phyloP scores from a whole-genome alignment of 30 jellyfish, hydroid and myxozoan genomes.

The Catostylus mosaicus region DNA sequence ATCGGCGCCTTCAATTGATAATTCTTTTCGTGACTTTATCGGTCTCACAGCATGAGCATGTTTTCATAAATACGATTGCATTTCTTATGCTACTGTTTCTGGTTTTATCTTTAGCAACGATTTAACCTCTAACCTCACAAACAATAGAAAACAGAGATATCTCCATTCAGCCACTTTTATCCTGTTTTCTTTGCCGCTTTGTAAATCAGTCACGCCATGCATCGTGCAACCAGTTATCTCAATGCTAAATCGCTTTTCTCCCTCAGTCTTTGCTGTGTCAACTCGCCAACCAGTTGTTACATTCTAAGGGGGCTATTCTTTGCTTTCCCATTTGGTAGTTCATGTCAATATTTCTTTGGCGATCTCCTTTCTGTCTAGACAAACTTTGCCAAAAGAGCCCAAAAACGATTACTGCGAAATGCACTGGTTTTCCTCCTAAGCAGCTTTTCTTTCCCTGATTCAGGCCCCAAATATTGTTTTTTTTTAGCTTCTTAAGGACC shows the following conservation, averaged over 20 bases:
- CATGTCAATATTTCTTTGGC: too few species aligned
- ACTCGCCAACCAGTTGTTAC: too few species aligned
- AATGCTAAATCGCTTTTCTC: not conserved
- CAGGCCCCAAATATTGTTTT: too few species aligned
- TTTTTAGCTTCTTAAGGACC: too few species aligned
- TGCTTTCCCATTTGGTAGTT: too few species aligned
- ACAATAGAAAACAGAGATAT: constrained; percentile 43
- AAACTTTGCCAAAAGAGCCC: too few species aligned
- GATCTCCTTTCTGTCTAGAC: too few species aligned
- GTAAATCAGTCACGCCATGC: constrained; percentile 61
- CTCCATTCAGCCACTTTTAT: constrained; percentile 30
- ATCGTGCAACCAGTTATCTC: constrained; percentile 8
- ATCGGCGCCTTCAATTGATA: constrained; percentile 35
- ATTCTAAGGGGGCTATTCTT: too few species aligned
- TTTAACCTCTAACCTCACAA: constrained; percentile 64
- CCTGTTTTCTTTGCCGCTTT: constrained; percentile 57
- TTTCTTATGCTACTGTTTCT: constrained; percentile 64
- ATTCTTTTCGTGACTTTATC: constrained; percentile 28
- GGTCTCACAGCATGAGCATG: constrained; percentile 23
- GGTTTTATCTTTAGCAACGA: constrained; percentile 56
- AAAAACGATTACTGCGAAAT: too few species aligned
- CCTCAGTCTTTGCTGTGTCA: not conserved
- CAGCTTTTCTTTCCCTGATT: too few species aligned
- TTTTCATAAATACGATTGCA: constrained; percentile 29
- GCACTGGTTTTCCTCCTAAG: too few species aligned